Evolutionary conservation across 2,113 vertebrate species (phyloP), one percentile per base, ranked within the genome.

Genomic region (Crocuta crocuta): DNA sequence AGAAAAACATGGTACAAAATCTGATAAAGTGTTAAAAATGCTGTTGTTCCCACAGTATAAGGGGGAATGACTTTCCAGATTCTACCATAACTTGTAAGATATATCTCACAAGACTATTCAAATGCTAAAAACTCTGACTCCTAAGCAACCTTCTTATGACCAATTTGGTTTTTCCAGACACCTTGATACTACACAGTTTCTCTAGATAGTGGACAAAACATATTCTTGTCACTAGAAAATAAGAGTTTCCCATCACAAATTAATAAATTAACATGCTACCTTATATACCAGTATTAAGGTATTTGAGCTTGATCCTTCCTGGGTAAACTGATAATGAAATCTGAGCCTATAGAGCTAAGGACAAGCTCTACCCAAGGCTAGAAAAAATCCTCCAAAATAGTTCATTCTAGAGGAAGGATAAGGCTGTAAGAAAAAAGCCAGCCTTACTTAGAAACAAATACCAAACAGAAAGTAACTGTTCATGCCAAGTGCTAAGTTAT

Each of bases 391-490:
- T 93, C 63, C 45, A 71, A 82, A 95, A 90, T 2, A 93, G 39
- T 31, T 11, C 76, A 78, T 58, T 82, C 35, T 61, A 33, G 12
- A 89, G 66, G 39, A 89, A 71, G 8, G 33, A 31, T 21, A 93
- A 66, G 45, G 45, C 71, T 97, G 4, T 82, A 90, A 63, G 16
- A 55, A 93, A 93, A 95, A 35, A 39, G 70, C 1, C 63, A 90
- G 31, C 13, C 89, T 85, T 74, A 86, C 17, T 45, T 74, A 70
- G 55, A 92, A 90, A 97, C 50, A 94, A 65, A n/a, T 48, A 84
- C 31, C 94, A 92, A 95, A 88, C 7, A 89, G 48, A 78, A 79
- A 89, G 68, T 19, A 89, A 84, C 21, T 73, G 19, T 85, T 92
- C 43, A 55, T n/a, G 10, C 17, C 48, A 58, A 89, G 50, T 79